Percentiles rank a stretch among this genome's conserved stretches.
Conservation (phyloP, 2,797 vertebrate genomes). For the Danionella dracula region DNA sequence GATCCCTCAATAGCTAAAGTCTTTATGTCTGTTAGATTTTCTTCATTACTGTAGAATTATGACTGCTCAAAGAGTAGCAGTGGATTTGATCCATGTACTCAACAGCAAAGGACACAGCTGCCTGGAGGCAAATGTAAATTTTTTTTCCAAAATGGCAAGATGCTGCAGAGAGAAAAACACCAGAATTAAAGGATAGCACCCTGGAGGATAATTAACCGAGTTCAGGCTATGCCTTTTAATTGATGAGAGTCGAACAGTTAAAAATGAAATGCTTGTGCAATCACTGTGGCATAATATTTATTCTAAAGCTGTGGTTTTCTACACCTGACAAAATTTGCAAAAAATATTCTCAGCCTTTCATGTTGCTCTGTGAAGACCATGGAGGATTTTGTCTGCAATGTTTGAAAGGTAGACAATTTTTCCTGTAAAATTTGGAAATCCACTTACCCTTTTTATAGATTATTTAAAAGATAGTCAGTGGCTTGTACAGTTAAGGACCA, state of each 20-base stretch:
- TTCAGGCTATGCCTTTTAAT: constrained; percentile 42
- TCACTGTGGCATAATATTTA: constrained; percentile 25
- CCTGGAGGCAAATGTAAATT: constrained; percentile 39
- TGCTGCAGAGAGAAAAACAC: constrained; percentile 27
- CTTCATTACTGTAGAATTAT: constrained; percentile 20
- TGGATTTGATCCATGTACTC: constrained; percentile 27
- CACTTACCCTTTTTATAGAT: too few species aligned
- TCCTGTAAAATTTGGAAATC: too few species aligned
- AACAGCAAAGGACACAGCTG: constrained; percentile 32
- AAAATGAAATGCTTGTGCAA: constrained; percentile 16
- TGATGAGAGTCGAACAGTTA: constrained; percentile 22
- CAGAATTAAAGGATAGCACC: constrained; percentile 26
- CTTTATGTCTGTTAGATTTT: constrained; percentile 1
- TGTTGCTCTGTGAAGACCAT: background rate
- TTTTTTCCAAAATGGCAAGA: constrained; percentile 41
- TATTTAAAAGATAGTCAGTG: too few species aligned
- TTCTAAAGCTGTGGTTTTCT: constrained; percentile 5
- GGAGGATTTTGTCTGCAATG: too few species aligned
- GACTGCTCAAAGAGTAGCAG: constrained; percentile 21
- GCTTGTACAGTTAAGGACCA: too few species aligned
- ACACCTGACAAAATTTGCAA: background rate
- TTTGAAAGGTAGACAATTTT: too few species aligned
- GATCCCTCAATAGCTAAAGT: constrained; percentile 26
- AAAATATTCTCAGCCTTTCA: background rate
- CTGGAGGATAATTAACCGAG: constrained; percentile 38